Evolutionary conservation across 2,113 vertebrate species (phyloP).

Genomic region (Nanger granti): DNA sequence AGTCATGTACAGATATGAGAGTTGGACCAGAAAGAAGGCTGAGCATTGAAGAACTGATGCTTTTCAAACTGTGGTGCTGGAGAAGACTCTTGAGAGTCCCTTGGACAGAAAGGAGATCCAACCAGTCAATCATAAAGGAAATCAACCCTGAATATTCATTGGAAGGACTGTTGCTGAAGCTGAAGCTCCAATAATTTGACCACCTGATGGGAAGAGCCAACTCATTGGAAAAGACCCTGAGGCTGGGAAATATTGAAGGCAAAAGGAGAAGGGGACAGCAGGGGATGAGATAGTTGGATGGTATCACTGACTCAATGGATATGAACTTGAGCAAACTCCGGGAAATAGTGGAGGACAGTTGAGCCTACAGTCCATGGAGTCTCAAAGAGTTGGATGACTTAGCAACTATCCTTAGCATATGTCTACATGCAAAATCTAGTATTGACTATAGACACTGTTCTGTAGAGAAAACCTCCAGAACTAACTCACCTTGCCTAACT

Average conservation of each 20-base stretch:
- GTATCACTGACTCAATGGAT: background rate
- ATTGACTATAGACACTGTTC: background rate
- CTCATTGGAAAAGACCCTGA: background rate
- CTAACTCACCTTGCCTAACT: background rate
- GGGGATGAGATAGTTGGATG: background rate
- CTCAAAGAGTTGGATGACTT: background rate
- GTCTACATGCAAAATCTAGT: background rate
- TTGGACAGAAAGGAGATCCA: background rate
- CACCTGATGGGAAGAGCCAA: background rate
- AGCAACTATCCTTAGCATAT: background rate
- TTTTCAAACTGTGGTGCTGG: background rate
- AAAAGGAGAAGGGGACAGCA: background rate
- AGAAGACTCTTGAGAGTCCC: background rate
- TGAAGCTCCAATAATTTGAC: background rate
- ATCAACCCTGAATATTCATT: background rate
- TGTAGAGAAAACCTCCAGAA: background rate
- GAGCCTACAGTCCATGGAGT: background rate
- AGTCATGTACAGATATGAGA: background rate
- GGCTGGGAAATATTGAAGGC: background rate
- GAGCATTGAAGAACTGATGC: background rate
- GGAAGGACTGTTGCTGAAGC: background rate
- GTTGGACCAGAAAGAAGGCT: background rate
- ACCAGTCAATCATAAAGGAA: background rate
- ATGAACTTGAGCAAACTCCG: background rate
- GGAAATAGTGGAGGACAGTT: background rate